Percentiles rank a stretch among this genome's conserved stretches.
These are phyloP conservation scores for Drosophila sordidula DNA, from an alignment of 2,888 invertebrate species.

Conservation along the genomic window DNA sequence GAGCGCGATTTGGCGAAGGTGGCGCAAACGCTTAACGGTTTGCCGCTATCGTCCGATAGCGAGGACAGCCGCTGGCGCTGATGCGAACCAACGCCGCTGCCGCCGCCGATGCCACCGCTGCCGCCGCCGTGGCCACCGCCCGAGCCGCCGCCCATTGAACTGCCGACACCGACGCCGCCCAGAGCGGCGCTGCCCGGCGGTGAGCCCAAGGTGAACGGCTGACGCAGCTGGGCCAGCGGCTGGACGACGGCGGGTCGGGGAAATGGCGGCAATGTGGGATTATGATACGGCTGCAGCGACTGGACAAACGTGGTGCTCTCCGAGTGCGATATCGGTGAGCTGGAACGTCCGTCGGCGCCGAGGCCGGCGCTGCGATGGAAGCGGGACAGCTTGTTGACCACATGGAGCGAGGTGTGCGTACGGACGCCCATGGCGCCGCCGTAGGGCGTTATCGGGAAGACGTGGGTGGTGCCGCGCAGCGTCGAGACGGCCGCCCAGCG, in stretches of 20 bases:
- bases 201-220: constrained; percentile 86
- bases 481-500: constrained; percentile 99
- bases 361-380: constrained; percentile 98
- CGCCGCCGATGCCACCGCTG: constrained; percentile 39
- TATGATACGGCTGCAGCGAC: constrained; percentile 89
- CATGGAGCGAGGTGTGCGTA: constrained; percentile 97
- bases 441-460: constrained; percentile 98
- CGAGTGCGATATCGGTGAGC: constrained; percentile 87
- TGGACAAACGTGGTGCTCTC: constrained; percentile 84
- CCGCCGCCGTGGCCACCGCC: constrained; percentile 31
- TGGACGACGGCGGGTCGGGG: constrained; percentile 92
- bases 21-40: constrained; percentile 91
- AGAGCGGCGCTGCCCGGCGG: constrained; percentile 78
- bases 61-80: constrained; percentile 89
- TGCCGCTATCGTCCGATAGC: constrained; percentile 89
- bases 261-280: constrained; percentile 96
- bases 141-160: constrained; percentile 33
- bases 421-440: constrained; percentile 96
- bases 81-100: constrained; percentile 82
- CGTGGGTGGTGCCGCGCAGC: constrained; percentile 97
- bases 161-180: constrained; percentile 38
- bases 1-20: constrained; percentile 91
- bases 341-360: constrained; percentile 89
- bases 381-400: constrained; percentile 96
- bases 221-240: constrained; percentile 94